Evolutionary conservation across 2,888 invertebrate species (phyloP), one percentile per base, ranked within the genome.

Genomic region (Patella caerulea): DNA sequence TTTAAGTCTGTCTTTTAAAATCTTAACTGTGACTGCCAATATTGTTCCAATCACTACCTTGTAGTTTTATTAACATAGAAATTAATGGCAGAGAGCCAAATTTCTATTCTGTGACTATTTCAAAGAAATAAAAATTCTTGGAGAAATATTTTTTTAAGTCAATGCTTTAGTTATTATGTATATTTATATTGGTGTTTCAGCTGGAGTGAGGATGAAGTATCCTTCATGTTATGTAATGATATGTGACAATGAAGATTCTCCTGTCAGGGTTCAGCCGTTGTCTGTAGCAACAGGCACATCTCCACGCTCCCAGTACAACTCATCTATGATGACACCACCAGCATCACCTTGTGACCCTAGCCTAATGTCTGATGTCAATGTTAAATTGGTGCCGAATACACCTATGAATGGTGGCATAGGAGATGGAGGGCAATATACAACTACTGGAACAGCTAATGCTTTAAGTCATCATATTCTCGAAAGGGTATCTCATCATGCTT

Each of bases 151-250:
- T 34, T 34, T 34, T 3, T 34, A 34, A 45, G 45, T 45, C 45
- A 45, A 45, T 45, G 45, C 7, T 45, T 45, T 45, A 1, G 45
- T 45, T 70, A 12, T 55, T 29, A 56, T 73, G 7, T 15, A 7
- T 34, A n/a, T 55, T 0, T 69, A 15, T 24, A 56, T 45, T 73
- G 94, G 84, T 94, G 54, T 83, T 84, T n/a, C 94, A 92, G 97
- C 96, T 89, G 97, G 97, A 74, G 95, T 96, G 81, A 95, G 96
- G 91, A 96, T 99, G 96, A 95, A 96, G 83, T 99, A 99, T 93
- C 99, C 99, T 73, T 95, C 96, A 81, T 96, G 96, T 92, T 99
- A 97, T 93, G 97, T 97, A 88, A 94, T 98, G 82, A 85, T 89
- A 81, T 89, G 87, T 85, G 91, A 89, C 70, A 89, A 85, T 83